Evolutionary conservation across 2,888 invertebrate genomes (phyloP).

Genomic region (Phalangium opilio): DNA sequence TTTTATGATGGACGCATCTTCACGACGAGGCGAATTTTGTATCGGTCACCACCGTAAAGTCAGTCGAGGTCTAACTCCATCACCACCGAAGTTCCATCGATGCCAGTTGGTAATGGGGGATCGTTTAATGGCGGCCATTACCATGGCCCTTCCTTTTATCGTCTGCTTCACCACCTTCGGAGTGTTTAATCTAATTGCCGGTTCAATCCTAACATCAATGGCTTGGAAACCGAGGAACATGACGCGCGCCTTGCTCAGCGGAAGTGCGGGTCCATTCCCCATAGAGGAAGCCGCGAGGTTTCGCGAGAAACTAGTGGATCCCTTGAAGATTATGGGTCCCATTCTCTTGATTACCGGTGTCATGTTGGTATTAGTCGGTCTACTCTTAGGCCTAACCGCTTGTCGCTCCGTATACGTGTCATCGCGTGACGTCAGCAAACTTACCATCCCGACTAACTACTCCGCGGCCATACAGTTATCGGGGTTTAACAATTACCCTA

Average conservation of each 20-base stretch:
- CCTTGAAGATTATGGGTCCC: conserved; percentile 13
- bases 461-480: too few relatives aligned
- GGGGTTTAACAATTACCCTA: too few relatives aligned
- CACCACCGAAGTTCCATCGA: not conserved
- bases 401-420: conserved; percentile 6
- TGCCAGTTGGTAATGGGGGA: conserved; percentile 1
- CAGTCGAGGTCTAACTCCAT: too few relatives aligned
- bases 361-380: conserved; percentile 11
- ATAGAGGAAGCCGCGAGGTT: not conserved
- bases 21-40: too few relatives aligned
- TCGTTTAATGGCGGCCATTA: conserved; percentile 5
- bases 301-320: conserved; percentile 6
- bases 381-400: conserved; percentile 10
- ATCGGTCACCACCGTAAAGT: too few relatives aligned
- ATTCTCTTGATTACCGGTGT: conserved; percentile 12
- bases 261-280: not conserved
- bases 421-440: too few relatives aligned
- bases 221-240: conserved; percentile 7
- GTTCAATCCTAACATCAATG: conserved; percentile 12
- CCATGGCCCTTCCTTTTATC: conserved; percentile 13
- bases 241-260: not conserved
- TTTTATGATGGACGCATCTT: too few relatives aligned
- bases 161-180: conserved; percentile 14
- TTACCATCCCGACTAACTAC: too few relatives aligned
- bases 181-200: conserved; percentile 13